A percentile compares a stretch with the other conserved stretches of the same genome.
phyloP scores from a whole-genome alignment of 2,797 vertebrate genomes.

The Chelon labrosus region DNA sequence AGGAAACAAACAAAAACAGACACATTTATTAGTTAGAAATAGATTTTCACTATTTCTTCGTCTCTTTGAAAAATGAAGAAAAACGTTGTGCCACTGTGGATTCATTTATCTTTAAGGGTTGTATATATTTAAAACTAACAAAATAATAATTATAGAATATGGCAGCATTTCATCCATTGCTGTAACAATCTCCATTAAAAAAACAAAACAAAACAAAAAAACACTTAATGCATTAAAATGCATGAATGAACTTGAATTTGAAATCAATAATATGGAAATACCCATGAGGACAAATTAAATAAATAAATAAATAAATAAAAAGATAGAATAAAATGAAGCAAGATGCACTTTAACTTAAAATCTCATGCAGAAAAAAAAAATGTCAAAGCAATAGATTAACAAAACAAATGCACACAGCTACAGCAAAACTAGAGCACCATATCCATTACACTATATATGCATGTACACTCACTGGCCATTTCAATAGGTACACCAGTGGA shows the following conservation, averaged over 20 bases:
- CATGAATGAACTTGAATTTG: not conserved
- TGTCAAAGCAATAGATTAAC: too few relatives aligned
- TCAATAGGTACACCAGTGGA: too few relatives aligned
- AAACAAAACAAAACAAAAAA: not conserved
- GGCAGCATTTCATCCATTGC: not conserved
- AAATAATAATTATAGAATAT: not conserved
- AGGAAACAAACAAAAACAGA: not conserved
- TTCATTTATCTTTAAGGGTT: not conserved
- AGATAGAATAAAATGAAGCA: not conserved
- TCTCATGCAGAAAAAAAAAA: not conserved
- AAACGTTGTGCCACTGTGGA: too few relatives aligned
- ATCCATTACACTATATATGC: too few relatives aligned
- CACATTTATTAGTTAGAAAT: not conserved
- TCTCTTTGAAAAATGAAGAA: not conserved
- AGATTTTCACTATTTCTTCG: not conserved
- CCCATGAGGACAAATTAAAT: too few relatives aligned
- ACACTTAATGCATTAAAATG: not conserved
- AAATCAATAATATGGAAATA: too few relatives aligned
- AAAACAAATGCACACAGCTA: too few relatives aligned
- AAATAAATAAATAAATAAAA: not conserved
- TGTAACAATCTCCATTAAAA: not conserved
- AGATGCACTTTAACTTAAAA: not conserved
- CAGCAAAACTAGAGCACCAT: too few relatives aligned
- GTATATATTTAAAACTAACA: not conserved
- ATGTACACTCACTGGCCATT: too few relatives aligned